phyloP scores from a whole-genome alignment of 92 coral and sea anemone genomes.

The Anthopleura xanthogrammica region DNA sequence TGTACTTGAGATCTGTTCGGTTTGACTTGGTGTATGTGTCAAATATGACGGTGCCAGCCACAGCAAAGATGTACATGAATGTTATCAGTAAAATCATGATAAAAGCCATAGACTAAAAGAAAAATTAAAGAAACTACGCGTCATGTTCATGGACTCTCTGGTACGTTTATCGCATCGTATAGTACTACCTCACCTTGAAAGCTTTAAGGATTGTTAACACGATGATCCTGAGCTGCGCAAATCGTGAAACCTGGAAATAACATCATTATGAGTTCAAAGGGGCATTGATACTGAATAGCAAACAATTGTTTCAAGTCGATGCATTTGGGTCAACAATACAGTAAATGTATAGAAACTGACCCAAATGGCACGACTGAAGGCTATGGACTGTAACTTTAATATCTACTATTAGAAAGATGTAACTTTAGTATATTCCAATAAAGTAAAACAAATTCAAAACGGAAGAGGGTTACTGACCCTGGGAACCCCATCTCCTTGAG shows the following conservation, averaged over 20 bases:
- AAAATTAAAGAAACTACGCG: neutral
- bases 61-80: constrained; percentile 98
- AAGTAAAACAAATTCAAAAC: too few relatives aligned
- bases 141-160: neutral
- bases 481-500: too few relatives aligned
- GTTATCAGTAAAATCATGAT: constrained; percentile 83
- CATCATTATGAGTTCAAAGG: too few relatives aligned
- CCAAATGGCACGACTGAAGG: too few relatives aligned
- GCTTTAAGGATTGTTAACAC: constrained; percentile 96
- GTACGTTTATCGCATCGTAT: neutral
- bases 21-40: constrained; percentile 81
- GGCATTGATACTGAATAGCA: too few relatives aligned
- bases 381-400: too few relatives aligned
- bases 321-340: too few relatives aligned
- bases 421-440: too few relatives aligned
- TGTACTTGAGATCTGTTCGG: constrained; percentile 88
- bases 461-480: too few relatives aligned
- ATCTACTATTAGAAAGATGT: too few relatives aligned
- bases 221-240: constrained; percentile 97
- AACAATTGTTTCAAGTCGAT: too few relatives aligned
- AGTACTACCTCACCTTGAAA: constrained; percentile 68
- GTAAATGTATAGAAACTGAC: too few relatives aligned
- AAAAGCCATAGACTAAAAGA: constrained; percentile 90
- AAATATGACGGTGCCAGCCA: constrained; percentile 97
- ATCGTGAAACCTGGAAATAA: constrained; percentile 80